A percentile compares a stretch with the other conserved stretches of the same genome.
Conservation (phyloP, 35 echinoderm and acorn worm genomes). For the Ophioderma brevispina region DNA sequence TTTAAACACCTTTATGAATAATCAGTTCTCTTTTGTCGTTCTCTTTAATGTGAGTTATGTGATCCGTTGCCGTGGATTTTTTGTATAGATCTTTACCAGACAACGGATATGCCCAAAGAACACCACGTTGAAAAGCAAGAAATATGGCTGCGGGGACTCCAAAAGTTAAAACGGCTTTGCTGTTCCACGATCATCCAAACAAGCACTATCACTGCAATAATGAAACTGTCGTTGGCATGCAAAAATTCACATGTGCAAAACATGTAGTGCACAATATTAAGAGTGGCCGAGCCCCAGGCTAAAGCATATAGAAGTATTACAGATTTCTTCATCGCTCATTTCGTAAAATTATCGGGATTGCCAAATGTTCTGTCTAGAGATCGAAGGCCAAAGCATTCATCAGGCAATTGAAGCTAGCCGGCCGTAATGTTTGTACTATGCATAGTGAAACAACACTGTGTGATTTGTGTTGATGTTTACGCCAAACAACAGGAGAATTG, state of each 20-base stretch:
- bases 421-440: too few species aligned
- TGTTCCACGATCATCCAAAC: background rate
- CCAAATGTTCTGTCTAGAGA: slow-evolving; percentile 9
- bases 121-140: background rate
- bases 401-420: slow-evolving; percentile 31
- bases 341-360: background rate
- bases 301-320: background rate
- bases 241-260: slow-evolving; percentile 1
- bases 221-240: background rate
- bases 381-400: slow-evolving; percentile 21
- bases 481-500: background rate
- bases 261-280: background rate
- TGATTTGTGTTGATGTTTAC: background rate
- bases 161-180: background rate
- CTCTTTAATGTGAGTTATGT: too few species aligned
- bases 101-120: background rate
- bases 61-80: background rate
- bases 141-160: background rate
- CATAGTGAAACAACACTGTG: background rate
- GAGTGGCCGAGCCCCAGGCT: background rate
- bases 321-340: background rate
- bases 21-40: too few species aligned
- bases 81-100: background rate
- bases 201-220: slow-evolving; percentile 1
- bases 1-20: too few species aligned